These are phyloP conservation scores for Homarus americanus DNA, from an alignment of 1,140 invertebrate genomes.

Conservation along the genomic window DNA sequence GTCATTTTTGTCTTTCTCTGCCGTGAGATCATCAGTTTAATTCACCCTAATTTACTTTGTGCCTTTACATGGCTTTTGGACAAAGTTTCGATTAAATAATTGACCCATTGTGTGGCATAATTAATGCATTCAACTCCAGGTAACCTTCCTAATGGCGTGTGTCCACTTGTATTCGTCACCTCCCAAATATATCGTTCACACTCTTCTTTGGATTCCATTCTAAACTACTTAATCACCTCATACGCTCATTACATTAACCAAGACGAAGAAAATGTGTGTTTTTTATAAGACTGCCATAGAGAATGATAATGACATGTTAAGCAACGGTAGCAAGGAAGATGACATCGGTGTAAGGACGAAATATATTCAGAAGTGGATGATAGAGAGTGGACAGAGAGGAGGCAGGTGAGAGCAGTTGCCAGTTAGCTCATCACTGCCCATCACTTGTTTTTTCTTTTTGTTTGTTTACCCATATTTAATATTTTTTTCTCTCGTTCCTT, in stretches of 20 bases:
- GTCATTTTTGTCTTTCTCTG: no score
- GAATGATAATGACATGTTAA: no score
- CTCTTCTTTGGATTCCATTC: no score
- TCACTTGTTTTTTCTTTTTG: neutral
- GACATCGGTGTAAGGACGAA: neutral
- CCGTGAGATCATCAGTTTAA: slow-evolving; percentile 16
- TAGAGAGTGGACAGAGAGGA: neutral
- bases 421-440: neutral
- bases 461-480: neutral
- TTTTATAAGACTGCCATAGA: no score
- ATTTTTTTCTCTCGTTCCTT: neutral
- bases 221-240: no score
- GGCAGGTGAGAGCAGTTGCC: slow-evolving; percentile 1
- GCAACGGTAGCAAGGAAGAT: no score
- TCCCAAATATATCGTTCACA: neutral
- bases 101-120: slow-evolving; percentile 39
- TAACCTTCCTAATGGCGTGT: slow-evolving; percentile 13
- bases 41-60: slow-evolving; percentile 38
- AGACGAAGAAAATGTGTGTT: no score
- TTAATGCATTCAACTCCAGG: slow-evolving; percentile 33
- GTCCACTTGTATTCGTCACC: neutral
- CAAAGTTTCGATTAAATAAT: slow-evolving; percentile 41
- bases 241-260: no score
- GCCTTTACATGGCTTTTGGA: slow-evolving; percentile 10
- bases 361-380: neutral